phyloP scores from a whole-genome alignment of 2,797 vertebrate genomes.

The Rallus crepitans region DNA sequence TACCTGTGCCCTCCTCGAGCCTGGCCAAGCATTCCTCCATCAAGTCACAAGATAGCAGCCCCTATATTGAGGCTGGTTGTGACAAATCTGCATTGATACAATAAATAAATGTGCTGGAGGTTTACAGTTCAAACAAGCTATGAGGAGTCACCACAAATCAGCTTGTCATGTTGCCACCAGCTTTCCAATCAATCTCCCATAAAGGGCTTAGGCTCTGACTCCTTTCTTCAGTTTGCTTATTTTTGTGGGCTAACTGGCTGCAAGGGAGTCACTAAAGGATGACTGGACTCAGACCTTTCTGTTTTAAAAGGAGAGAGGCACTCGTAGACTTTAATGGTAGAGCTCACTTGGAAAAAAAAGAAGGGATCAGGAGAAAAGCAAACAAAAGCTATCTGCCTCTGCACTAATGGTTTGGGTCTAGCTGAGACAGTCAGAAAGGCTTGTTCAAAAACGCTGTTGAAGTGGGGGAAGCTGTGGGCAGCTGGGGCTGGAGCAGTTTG shows the following conservation, averaged over 20 bases:
- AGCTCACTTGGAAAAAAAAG: not conserved
- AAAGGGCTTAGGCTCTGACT: slow-evolving; percentile 62
- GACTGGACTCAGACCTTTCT: slow-evolving; percentile 43
- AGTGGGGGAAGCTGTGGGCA: not conserved
- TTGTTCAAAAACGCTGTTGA: not conserved
- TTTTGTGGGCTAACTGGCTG: slow-evolving; percentile 61
- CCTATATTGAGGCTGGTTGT: not conserved
- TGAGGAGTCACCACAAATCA: slow-evolving; percentile 70
- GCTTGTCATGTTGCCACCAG: slow-evolving; percentile 58
- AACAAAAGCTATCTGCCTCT: slow-evolving; percentile 7
- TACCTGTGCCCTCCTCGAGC: not conserved
- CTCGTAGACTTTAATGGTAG: not conserved
- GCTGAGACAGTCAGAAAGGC: not conserved
- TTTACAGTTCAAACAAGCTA: slow-evolving; percentile 65
- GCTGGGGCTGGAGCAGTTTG: not conserved
- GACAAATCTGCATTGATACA: slow-evolving; percentile 13
- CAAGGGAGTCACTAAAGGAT: slow-evolving; percentile 31
- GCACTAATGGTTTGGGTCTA: not conserved
- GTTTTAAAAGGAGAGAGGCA: slow-evolving; percentile 19
- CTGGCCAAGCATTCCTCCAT: not conserved
- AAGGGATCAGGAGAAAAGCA: not conserved
- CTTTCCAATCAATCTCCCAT: slow-evolving; percentile 64
- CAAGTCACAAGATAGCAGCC: not conserved
- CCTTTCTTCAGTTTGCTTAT: slow-evolving; percentile 64
- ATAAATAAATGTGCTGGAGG: slow-evolving; percentile 54